Evolutionary conservation across 1,140 invertebrate species (phyloP).

Genomic region (Cotesia chilonis): DNA sequence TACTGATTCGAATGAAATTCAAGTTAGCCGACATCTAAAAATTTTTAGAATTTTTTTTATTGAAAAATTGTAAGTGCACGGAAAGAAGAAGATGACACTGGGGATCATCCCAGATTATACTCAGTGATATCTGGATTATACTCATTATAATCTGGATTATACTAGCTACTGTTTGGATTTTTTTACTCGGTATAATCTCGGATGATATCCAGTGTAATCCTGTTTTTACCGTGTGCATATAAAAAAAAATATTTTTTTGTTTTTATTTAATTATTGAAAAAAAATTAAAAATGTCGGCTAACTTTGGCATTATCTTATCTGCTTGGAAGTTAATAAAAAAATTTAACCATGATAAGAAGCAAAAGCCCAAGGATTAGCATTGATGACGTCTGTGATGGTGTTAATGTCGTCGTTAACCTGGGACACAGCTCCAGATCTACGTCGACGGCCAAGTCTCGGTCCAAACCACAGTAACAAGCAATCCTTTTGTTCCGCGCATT

Average conservation of each 20-base stretch:
- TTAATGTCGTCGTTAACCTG: constrained; percentile 45
- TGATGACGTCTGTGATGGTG: constrained; percentile 47
- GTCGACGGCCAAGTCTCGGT: constrained; percentile 57
- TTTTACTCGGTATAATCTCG: too few species aligned
- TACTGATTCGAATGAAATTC: not conserved
- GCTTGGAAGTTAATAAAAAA: not conserved
- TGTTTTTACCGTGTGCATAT: too few species aligned
- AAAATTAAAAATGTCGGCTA: too few species aligned
- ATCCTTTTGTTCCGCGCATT: constrained; percentile 50
- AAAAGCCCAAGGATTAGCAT: constrained; percentile 47
- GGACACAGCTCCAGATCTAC: constrained; percentile 50
- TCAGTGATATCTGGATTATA: too few species aligned
- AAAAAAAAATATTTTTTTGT: not conserved
- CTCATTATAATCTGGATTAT: too few species aligned
- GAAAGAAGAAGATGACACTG: too few species aligned
- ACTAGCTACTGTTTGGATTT: too few species aligned
- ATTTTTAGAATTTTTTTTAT: constrained; percentile 37
- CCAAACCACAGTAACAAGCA: constrained; percentile 61
- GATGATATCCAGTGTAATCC: too few species aligned
- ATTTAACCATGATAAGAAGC: constrained; percentile 49
- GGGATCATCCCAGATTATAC: too few species aligned
- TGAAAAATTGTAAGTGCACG: too few species aligned
- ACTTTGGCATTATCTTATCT: too few species aligned
- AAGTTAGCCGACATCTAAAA: constrained; percentile 3
- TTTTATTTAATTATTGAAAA: too few species aligned